Evolutionary conservation across 2,888 invertebrate genomes (phyloP).

Genomic region (Diarsia rubi): DNA sequence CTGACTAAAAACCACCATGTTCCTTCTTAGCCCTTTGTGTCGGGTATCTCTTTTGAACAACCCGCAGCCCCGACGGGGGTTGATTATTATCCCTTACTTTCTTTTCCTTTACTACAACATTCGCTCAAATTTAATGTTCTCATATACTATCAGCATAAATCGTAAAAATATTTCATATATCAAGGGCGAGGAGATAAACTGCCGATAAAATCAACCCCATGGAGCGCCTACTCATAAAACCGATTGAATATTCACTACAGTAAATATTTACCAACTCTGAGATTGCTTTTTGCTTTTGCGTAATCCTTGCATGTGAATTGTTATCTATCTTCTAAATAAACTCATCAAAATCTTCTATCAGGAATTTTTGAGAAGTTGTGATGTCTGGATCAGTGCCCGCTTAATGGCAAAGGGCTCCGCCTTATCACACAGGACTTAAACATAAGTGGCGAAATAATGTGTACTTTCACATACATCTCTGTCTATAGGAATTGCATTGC

Average conservation of each 20-base stretch:
- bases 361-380: not conserved
- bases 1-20: too few relatives aligned
- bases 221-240: constrained; percentile 9
- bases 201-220: constrained; percentile 41
- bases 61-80: too few relatives aligned
- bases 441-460: not conserved
- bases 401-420: not conserved
- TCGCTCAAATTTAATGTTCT: constrained; percentile 11
- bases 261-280: not conserved
- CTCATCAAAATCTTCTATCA: not conserved
- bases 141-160: constrained; percentile 16
- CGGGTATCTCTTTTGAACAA: too few relatives aligned
- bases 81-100: not conserved
- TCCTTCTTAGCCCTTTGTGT: too few relatives aligned
- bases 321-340: not conserved
- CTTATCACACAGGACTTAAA: not conserved
- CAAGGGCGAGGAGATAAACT: constrained; percentile 25
- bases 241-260: constrained; percentile 1
- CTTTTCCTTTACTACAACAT: not conserved
- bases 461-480: not conserved
- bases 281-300: not conserved
- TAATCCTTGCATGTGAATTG: not conserved
- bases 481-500: not conserved
- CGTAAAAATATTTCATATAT: constrained; percentile 1
- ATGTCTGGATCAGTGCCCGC: not conserved